These are phyloP conservation scores for Diarsia mendica DNA, from an alignment of 2,888 invertebrate genomes.

Conservation along the genomic window DNA sequence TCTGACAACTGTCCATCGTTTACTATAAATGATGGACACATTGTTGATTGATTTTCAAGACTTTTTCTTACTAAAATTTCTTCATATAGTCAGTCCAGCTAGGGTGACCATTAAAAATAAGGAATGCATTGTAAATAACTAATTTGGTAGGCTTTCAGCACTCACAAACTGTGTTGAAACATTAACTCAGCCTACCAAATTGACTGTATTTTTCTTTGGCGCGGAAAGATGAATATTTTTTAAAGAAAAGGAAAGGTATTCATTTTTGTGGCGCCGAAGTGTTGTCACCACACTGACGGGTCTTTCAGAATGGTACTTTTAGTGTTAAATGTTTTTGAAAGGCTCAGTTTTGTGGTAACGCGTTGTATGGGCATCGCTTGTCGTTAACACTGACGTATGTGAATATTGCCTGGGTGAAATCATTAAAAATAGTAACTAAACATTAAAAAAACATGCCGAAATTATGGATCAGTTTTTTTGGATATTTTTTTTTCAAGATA, in stretches of 20 bases:
- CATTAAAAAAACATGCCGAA: neutral
- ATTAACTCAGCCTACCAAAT: slow-evolving; percentile 83
- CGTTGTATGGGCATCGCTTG: slow-evolving; percentile 89
- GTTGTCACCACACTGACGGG: slow-evolving; percentile 70
- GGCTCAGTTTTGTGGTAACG: slow-evolving; percentile 74
- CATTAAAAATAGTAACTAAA: neutral
- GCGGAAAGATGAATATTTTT: slow-evolving; percentile 47
- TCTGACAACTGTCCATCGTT: slow-evolving; percentile 9
- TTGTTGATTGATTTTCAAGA: neutral
- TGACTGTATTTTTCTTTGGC: slow-evolving; percentile 70
- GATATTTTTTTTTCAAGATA: neutral
- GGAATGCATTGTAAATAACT: slow-evolving; percentile 89
- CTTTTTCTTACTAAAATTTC: neutral
- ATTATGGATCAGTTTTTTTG: neutral
- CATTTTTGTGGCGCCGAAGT: slow-evolving; percentile 66
- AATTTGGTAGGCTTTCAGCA: slow-evolving; percentile 85
- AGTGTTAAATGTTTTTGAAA: slow-evolving; percentile 56
- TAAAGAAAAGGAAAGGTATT: slow-evolving; percentile 46
- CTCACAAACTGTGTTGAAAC: slow-evolving; percentile 80
- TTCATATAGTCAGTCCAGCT: slow-evolving; percentile 72
- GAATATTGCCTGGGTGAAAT: slow-evolving; percentile 74
- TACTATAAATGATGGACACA: slow-evolving; percentile 15
- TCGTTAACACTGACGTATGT: slow-evolving; percentile 88
- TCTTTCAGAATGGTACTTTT: slow-evolving; percentile 69
- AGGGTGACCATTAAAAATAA: slow-evolving; percentile 79